A percentile compares a stretch with the other conserved stretches of the same genome.
These are phyloP conservation scores for Phanerotoma sp. DNA, from an alignment of 2,888 invertebrate species.

Conservation along the genomic window DNA sequence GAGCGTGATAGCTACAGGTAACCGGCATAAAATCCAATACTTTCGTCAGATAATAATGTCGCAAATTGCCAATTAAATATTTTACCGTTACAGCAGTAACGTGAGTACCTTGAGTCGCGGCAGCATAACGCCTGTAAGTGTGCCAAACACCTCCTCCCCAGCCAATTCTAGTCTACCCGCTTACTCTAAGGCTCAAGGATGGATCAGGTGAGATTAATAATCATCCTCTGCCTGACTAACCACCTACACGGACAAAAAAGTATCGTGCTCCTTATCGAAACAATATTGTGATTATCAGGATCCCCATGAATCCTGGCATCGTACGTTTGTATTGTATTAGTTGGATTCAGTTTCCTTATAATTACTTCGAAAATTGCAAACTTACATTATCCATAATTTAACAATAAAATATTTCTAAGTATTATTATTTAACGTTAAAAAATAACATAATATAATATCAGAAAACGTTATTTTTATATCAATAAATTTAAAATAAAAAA, in stretches of 20 bases:
- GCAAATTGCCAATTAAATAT: conserved; percentile 1
- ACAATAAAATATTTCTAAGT: no score
- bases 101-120: conserved; percentile 80
- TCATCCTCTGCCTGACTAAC: background rate
- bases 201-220: conserved; percentile 52
- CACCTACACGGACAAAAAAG: background rate
- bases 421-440: no score
- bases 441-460: no score
- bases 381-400: no score
- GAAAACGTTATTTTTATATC: no score
- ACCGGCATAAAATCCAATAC: conserved; percentile 21
- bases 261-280: no score
- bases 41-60: background rate
- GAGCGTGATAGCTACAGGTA: conserved; percentile 88
- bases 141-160: conserved; percentile 58
- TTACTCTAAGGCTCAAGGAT: conserved; percentile 58
- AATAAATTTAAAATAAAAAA: no score
- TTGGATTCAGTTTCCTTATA: no score
- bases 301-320: no score
- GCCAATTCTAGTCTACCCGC: conserved; percentile 66
- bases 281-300: no score
- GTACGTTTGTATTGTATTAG: no score
- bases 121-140: conserved; percentile 66
- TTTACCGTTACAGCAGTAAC: conserved; percentile 67
- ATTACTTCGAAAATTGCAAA: no score